Evolutionary conservation across 1,140 invertebrate genomes (phyloP).

Genomic region (Hetaerina americana): DNA sequence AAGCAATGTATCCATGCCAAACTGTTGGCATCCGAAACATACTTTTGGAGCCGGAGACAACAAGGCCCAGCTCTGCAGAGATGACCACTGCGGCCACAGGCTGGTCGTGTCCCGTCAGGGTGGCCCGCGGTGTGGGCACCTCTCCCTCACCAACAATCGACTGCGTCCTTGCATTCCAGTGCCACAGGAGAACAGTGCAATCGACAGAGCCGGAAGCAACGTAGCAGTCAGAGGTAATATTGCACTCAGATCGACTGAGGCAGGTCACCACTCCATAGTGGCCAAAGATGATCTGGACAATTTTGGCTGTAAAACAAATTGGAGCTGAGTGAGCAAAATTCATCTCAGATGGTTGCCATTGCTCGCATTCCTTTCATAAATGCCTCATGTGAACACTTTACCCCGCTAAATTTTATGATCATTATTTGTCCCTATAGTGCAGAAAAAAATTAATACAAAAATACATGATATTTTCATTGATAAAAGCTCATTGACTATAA

Average conservation of each 20-base stretch:
- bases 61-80: constrained; percentile 93
- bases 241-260: constrained; percentile 90
- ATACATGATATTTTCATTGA: no score
- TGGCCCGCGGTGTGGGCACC: constrained; percentile 85
- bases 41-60: constrained; percentile 86
- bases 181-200: constrained; percentile 95
- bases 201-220: constrained; percentile 95
- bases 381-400: no score
- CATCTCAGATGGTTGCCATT: no score
- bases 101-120: constrained; percentile 92
- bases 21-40: constrained; percentile 28
- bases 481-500: no score
- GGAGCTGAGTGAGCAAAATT: no score
- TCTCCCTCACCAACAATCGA: constrained; percentile 94
- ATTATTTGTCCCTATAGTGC: no score
- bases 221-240: constrained; percentile 97
- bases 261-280: constrained; percentile 98
- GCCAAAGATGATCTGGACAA: constrained; percentile 95
- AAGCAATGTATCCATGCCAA: no score
- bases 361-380: no score
- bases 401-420: no score
- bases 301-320: constrained; percentile 88
- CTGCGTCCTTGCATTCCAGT: constrained; percentile 93
- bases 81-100: constrained; percentile 90
- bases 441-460: no score